Percentiles rank a stretch among this genome's conserved stretches.
Evolutionary conservation across 2,888 invertebrate species (phyloP).

Genomic region (Sipunculus nudus): DNA sequence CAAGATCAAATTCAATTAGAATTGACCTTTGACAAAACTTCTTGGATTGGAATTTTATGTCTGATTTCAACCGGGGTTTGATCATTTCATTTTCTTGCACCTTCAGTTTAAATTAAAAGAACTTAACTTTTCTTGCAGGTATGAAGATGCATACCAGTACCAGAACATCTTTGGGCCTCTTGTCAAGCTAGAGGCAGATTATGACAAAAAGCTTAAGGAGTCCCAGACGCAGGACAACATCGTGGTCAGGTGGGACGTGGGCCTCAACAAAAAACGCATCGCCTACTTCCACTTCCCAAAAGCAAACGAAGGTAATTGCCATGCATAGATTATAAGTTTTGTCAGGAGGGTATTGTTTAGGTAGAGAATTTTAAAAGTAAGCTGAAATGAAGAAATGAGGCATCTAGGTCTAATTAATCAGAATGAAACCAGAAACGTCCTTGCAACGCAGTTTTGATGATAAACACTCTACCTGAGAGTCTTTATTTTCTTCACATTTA

Average conservation of each 20-base stretch:
- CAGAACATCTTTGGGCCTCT: constrained; percentile 97
- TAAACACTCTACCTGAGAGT: too few species aligned
- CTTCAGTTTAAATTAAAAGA: too few species aligned
- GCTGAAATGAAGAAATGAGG: background rate
- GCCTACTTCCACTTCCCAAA: constrained; percentile 97
- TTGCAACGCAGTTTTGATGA: too few species aligned
- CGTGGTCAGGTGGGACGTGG: constrained; percentile 98
- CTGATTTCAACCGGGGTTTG: too few species aligned
- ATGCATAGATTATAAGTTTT: too few species aligned
- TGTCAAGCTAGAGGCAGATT: constrained; percentile 97
- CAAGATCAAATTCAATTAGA: too few species aligned
- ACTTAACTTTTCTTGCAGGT: constrained; percentile 71
- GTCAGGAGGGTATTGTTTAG: background rate
- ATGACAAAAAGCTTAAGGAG: constrained; percentile 96
- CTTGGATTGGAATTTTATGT: too few species aligned
- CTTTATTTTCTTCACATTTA: too few species aligned
- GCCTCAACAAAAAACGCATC: constrained; percentile 96
- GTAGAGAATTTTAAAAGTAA: background rate
- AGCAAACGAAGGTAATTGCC: constrained; percentile 80
- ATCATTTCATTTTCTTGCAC: too few species aligned
- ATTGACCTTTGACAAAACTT: too few species aligned
- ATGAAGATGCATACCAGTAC: constrained; percentile 99
- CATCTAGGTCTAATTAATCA: too few species aligned
- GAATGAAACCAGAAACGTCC: too few species aligned
- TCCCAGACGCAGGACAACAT: constrained; percentile 98